Evolutionary conservation across 2,113 vertebrate species (phyloP), one percentile per base, ranked within the genome.

Genomic region (Otus sunia): DNA sequence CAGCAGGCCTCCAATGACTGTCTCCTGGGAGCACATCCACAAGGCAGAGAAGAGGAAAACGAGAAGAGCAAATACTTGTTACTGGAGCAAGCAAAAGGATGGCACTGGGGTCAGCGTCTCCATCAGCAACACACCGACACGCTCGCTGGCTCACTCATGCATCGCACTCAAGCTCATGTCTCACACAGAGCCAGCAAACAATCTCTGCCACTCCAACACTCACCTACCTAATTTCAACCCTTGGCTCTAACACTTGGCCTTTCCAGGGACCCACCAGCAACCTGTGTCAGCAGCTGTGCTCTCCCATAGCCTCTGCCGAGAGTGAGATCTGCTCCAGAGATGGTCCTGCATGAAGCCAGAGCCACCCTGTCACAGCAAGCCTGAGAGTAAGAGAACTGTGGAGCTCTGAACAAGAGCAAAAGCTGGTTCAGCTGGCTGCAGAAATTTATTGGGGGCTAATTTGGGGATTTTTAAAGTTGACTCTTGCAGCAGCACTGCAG

Each of bases 1-100:
- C 52, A 99, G 98, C 84, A 99, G 98, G 79, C 99, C 98, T 15
- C 98, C 98, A 83, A 99, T 98, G 71, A 98, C 93, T 22, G 98
- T 98, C 93, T 99, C 99, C 99, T 99, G 97, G 83, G 92, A 86
- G 78, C 0, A 0, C 64, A 14, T 86, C 84, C 89, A 95, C 1
- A 18, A 94, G 73, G 97, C 58, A 53, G 64, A 72, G 77, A 79
- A 88, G 83, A 75, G 79, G 92, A 72, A 96, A 97, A 95, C 1
- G 13, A 95, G 49, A 96, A 97, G 58, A 90, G 34, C 49, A 69
- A 41, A 88, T 9, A 67, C 23, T 66, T 71, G 87, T 97, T 97
- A 97, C 88, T 88, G 84, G 77, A 93, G 87, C 43, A 77, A 87
- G 77, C 50, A 32, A 55, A 87, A 84, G 74, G 92, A 96, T 90